Evolutionary conservation across 2,888 invertebrate genomes (phyloP).

Genomic region (Eristalis tenax): DNA sequence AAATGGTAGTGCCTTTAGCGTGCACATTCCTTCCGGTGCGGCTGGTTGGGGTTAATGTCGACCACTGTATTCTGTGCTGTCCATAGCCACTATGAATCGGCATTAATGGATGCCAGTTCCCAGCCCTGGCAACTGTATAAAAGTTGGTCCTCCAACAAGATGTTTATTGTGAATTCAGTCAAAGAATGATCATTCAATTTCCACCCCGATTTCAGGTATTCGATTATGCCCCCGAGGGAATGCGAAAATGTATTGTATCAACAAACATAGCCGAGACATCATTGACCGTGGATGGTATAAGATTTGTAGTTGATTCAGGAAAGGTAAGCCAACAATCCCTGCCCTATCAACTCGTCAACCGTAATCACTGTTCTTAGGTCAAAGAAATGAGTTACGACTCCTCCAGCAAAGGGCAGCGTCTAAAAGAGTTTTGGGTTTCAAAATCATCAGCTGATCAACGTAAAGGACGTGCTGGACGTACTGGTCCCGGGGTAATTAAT

Average conservation of each 20-base stretch:
- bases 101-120: no score
- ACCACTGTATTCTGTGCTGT: no score
- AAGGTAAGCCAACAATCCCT: slow-evolving; percentile 84
- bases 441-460: slow-evolving; percentile 98
- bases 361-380: slow-evolving; percentile 79
- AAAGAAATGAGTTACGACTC: slow-evolving; percentile 99
- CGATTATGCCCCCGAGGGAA: slow-evolving; percentile 96
- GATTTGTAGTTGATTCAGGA: slow-evolving; percentile 98
- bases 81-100: no score
- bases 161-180: no score
- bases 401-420: slow-evolving; percentile 91
- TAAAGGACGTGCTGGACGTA: slow-evolving; percentile 97
- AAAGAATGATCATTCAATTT: neutral
- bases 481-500: slow-evolving; percentile 90
- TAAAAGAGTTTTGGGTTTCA: slow-evolving; percentile 98
- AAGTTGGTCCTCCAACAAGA: no score
- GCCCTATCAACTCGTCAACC: neutral
- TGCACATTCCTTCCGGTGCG: no score
- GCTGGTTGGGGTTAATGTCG: no score
- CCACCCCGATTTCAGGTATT: slow-evolving; percentile 85
- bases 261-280: slow-evolving; percentile 99
- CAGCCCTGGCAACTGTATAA: no score
- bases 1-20: no score
- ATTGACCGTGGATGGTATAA: slow-evolving; percentile 97
- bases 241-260: slow-evolving; percentile 97